Evolutionary conservation across 2,113 vertebrate genomes (phyloP), one percentile per base, ranked within the genome.

Genomic region (Rhabdornis inornatus): DNA sequence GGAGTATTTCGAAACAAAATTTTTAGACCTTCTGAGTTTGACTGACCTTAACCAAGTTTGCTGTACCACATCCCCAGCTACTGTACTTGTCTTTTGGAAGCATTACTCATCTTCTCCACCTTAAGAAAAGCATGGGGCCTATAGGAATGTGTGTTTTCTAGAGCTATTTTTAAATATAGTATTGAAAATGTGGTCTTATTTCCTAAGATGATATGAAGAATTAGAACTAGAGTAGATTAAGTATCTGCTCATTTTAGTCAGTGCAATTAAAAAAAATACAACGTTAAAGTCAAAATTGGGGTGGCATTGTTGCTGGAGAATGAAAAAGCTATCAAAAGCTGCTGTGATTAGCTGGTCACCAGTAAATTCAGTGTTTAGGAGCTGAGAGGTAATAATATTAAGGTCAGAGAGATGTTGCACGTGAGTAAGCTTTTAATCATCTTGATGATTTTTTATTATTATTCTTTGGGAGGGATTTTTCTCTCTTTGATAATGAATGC

Each of bases 341-440:
- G 31, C 20, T 71, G 15, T 55, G 31, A 37, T 22, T 69, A 64
- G 6, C 50, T 65, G 40, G 25, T 66, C 10, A 27, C 7, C 40
- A 45, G 27, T 18, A 82, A 95, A 52, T 37, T 71, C 28, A 37
- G 0, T 39, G 13, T 44, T 71, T 60, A 76, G 37, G 20, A 81
- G 56, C 33, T 15, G 8, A 76, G 30, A 22, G 21, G 23, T 63
- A 56, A 22, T 66, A 35, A 30, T 47, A 4, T 23, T 59, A 4
- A 44, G 59, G 8, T 80, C 28, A 53, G 60, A 56, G 21, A 12
- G 16, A 19, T 2, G 1, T 16, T n/a, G 6, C 1, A 1, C 5
- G 6, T 13, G 4, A 33, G 15, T 31, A 56, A 75, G 28, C 15
- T 82, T 60, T 42, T 80, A 31, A 86, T 30, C 0, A 1, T 53